Evolutionary conservation across 2,113 vertebrate genomes (phyloP).

Genomic region (Protomyctophum bolini): DNA sequence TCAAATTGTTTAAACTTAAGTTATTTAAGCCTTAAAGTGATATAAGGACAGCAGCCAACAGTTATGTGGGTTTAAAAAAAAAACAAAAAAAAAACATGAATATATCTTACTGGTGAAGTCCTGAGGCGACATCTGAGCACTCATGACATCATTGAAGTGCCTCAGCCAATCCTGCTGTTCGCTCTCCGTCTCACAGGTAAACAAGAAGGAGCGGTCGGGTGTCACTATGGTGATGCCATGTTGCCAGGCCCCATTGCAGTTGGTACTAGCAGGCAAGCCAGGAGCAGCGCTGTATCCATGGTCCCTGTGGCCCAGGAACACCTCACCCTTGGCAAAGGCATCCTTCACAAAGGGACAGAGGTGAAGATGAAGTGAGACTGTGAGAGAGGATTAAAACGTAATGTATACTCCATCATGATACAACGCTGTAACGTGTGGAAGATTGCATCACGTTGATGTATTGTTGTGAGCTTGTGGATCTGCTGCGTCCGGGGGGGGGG

Average conservation of each 20-base stretch:
- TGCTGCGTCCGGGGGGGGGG: no score
- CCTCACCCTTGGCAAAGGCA: slow-evolving; percentile 90
- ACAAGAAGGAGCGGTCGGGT: slow-evolving; percentile 87
- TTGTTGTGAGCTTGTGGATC: no score
- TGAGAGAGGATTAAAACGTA: no score
- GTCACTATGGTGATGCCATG: slow-evolving; percentile 87
- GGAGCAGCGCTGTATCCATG: slow-evolving; percentile 78
- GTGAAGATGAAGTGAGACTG: no score
- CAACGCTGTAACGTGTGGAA: no score
- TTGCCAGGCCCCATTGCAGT: slow-evolving; percentile 83
- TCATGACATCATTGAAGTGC: slow-evolving; percentile 80
- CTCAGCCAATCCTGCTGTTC: slow-evolving; percentile 86
- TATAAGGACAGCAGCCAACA: neutral
- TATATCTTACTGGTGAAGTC: slow-evolving; percentile 85
- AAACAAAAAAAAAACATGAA: no score
- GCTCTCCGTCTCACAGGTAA: slow-evolving; percentile 85
- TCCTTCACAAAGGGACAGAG: slow-evolving; percentile 73
- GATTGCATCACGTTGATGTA: no score
- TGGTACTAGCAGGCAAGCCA: slow-evolving; percentile 76
- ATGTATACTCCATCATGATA: no score
- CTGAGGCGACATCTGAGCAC: slow-evolving; percentile 86
- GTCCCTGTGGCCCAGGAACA: slow-evolving; percentile 85
- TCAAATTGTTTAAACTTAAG: neutral
- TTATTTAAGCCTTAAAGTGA: neutral
- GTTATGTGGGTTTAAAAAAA: neutral